phyloP scores from a whole-genome alignment of 1,140 invertebrate genomes.

The Danaus melanippus region DNA sequence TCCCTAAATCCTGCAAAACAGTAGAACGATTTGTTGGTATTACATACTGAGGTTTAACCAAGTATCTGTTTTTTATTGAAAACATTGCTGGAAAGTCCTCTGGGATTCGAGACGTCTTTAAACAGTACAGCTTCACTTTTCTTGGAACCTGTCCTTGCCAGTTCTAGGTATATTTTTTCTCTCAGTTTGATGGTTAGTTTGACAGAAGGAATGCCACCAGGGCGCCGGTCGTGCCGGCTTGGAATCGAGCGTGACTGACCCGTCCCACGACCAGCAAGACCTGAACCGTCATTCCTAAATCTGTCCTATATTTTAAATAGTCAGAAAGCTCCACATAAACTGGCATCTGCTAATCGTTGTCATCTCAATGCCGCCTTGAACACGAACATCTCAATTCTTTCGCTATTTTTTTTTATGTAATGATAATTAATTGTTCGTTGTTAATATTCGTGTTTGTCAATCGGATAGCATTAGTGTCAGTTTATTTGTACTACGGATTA shows the following conservation, averaged over 20 bases:
- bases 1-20: too few species aligned
- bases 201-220: slow-evolving; percentile 57
- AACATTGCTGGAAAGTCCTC: too few species aligned
- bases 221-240: slow-evolving; percentile 49
- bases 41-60: too few species aligned
- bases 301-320: slow-evolving; percentile 12
- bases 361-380: slow-evolving; percentile 62
- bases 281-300: slow-evolving; percentile 29
- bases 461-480: slow-evolving; percentile 57
- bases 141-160: slow-evolving; percentile 49
- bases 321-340: slow-evolving; percentile 11
- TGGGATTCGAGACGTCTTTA: too few species aligned
- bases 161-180: slow-evolving; percentile 47
- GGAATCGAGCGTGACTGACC: slow-evolving; percentile 47
- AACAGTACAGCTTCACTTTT: slow-evolving; percentile 17
- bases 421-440: slow-evolving; percentile 58
- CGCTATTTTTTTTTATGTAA: slow-evolving; percentile 43
- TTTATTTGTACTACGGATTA: slow-evolving; percentile 27
- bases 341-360: slow-evolving; percentile 49
- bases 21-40: too few species aligned
- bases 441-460: slow-evolving; percentile 54
- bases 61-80: too few species aligned
- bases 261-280: slow-evolving; percentile 26
- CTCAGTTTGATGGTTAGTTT: slow-evolving; percentile 54
- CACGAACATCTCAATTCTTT: slow-evolving; percentile 60